phyloP scores from a whole-genome alignment of 1,140 invertebrate species.

The Bombyx mori region ASM3026992v2 NC_085128.1:9037501-9038000 shows the following conservation, averaged over 20 bases:
- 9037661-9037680: constrained; percentile 51
- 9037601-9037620: background rate
- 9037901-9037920: constrained; percentile 49
- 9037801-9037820: constrained; percentile 48
- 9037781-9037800: constrained; percentile 51
- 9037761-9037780: constrained; percentile 64
- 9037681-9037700: constrained; percentile 58
- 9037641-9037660: constrained; percentile 39
- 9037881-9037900: constrained; percentile 25
- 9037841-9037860: constrained; percentile 47
- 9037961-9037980: too few species aligned
- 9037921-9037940: constrained; percentile 44
- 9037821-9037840: constrained; percentile 53
- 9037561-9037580: too few species aligned
- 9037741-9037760: constrained; percentile 65
- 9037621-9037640: constrained; percentile 16
- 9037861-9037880: constrained; percentile 48
- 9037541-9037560: too few species aligned
- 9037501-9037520: too few species aligned
- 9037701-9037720: constrained; percentile 51
- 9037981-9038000: background rate
- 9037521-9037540: too few species aligned
- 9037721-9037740: constrained; percentile 59
- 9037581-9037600: too few species aligned
- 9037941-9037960: background rate